These are phyloP conservation scores for Geococcyx californianus DNA, from an alignment of 2,113 vertebrate genomes.

Conservation along the genomic window DNA sequence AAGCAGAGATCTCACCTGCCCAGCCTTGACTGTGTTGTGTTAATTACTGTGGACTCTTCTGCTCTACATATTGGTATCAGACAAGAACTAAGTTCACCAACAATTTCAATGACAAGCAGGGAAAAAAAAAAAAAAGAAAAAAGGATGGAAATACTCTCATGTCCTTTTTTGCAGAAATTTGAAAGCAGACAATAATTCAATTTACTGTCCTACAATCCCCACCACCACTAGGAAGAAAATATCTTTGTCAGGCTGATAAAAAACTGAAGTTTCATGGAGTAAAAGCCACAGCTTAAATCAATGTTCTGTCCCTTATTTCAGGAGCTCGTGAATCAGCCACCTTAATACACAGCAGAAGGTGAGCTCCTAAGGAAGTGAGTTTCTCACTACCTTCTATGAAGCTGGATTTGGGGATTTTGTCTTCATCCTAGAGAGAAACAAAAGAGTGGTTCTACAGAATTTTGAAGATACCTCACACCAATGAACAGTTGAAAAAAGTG, in stretches of 20 bases:
- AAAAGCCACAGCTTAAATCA: neutral
- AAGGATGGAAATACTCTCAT: neutral
- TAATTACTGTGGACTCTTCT: neutral
- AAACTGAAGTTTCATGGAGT: neutral
- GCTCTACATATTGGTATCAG: neutral
- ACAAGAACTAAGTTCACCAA: conserved; percentile 1
- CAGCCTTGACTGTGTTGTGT: neutral
- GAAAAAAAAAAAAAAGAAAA: neutral
- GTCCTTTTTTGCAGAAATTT: conserved; percentile 9
- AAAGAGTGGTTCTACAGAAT: neutral
- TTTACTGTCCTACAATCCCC: neutral
- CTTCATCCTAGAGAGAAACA: neutral
- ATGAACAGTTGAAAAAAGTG: neutral
- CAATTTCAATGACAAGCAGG: neutral
- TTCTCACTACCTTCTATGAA: neutral
- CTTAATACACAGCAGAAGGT: neutral
- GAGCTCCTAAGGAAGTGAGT: neutral
- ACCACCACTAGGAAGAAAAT: neutral
- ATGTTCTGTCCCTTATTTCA: neutral
- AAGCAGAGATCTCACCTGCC: neutral
- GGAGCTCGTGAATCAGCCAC: neutral
- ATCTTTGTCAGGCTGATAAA: neutral
- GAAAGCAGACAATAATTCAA: conserved; percentile 25
- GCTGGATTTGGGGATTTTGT: neutral
- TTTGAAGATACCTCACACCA: neutral